Evolutionary conservation across 2,888 invertebrate species (phyloP).

Genomic region (Andricus curvator): DNA sequence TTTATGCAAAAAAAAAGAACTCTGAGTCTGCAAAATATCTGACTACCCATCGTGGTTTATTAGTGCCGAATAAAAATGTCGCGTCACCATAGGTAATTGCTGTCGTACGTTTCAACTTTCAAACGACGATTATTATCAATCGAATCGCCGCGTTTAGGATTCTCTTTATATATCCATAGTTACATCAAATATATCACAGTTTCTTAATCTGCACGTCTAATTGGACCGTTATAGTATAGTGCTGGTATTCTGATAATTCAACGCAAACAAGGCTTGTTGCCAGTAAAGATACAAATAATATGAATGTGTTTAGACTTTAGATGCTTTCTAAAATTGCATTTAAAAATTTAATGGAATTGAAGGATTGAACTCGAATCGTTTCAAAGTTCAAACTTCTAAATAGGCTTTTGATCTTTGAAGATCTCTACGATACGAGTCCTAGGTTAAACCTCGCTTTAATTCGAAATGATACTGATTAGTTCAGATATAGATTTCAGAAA

Average conservation of each 20-base stretch:
- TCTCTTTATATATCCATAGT: background rate
- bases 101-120: slow-evolving; percentile 2
- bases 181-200: background rate
- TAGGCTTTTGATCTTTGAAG: too few species aligned
- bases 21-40: background rate
- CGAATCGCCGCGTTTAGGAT: background rate
- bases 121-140: background rate
- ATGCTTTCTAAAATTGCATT: too few species aligned
- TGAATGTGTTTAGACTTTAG: background rate
- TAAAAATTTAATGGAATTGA: too few species aligned
- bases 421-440: too few species aligned
- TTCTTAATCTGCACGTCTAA: background rate
- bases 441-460: too few species aligned
- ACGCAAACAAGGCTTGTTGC: background rate
- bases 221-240: background rate
- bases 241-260: background rate
- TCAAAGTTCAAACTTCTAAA: too few species aligned
- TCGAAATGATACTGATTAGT: too few species aligned
- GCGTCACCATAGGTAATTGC: background rate
- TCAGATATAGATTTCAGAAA: too few species aligned
- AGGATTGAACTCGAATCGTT: too few species aligned
- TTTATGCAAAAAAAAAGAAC: background rate
- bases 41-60: slow-evolving; percentile 3
- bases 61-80: slow-evolving; percentile 8
- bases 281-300: background rate